A percentile compares a stretch with the other conserved stretches of the same genome.
Evolutionary conservation across 92 coral and sea anemone genomes (phyloP).

Genomic region (Epizoanthus fatuus): DNA sequence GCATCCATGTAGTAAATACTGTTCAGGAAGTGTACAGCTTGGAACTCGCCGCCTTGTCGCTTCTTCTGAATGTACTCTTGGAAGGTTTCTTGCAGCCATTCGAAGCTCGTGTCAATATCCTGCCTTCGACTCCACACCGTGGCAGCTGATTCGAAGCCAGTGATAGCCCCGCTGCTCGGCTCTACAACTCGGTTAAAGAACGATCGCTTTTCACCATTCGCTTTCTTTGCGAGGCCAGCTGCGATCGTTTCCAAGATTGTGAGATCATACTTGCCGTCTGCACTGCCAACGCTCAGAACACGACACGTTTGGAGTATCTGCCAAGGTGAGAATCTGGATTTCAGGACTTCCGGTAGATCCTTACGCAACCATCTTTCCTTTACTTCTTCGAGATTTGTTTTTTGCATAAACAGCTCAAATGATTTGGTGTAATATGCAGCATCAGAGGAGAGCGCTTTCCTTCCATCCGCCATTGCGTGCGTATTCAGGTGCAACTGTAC

Average conservation of each 20-base stretch:
- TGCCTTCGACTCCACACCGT: neutral
- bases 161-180: neutral
- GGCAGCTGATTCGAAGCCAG: constrained; percentile 6
- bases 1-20: constrained; percentile 21
- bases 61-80: constrained; percentile 18
- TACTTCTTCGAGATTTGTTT: too few relatives aligned
- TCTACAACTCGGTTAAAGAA: constrained; percentile 25
- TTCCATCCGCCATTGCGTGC: too few relatives aligned
- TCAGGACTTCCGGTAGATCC: neutral
- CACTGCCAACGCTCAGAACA: constrained; percentile 7
- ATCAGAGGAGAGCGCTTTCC: too few relatives aligned
- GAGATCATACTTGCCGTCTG: constrained; percentile 20
- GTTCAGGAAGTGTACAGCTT: neutral
- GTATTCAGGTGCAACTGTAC: too few relatives aligned
- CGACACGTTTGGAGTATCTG: neutral
- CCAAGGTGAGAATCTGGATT: neutral
- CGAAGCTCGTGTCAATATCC: constrained; percentile 3
- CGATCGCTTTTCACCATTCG: neutral
- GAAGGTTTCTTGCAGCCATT: neutral
- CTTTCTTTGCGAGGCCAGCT: neutral
- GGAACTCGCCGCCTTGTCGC: neutral
- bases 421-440: too few relatives aligned
- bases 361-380: neutral
- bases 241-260: neutral
- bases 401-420: too few relatives aligned